These are phyloP conservation scores for Geococcyx californianus DNA, from an alignment of 2,113 vertebrate species.

Conservation along the genomic window DNA sequence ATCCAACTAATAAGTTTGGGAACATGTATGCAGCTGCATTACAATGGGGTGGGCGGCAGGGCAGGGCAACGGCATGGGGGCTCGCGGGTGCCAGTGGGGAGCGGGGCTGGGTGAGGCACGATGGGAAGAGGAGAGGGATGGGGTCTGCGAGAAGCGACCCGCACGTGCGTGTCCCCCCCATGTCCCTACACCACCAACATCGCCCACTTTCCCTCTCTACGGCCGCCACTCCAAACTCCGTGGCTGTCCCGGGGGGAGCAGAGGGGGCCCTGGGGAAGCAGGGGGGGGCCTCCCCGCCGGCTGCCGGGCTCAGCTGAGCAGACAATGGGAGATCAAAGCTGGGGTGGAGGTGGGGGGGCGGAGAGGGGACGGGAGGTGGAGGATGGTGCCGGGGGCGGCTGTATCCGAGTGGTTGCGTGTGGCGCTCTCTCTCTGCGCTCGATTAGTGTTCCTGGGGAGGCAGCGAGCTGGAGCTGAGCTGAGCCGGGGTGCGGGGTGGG, in stretches of 20 bases:
- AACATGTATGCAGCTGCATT: rapidly evolving
- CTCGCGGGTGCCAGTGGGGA: background rate
- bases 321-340: slow-evolving; percentile 60
- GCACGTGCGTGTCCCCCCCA: too few relatives aligned
- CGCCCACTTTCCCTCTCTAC: too few relatives aligned
- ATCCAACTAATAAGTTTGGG: too few relatives aligned
- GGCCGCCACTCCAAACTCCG: too few relatives aligned
- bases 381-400: background rate
- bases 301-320: slow-evolving; percentile 48
- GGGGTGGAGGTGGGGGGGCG: background rate
- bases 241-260: too few relatives aligned
- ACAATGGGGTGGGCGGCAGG: rapidly evolving
- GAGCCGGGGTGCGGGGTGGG: background rate
- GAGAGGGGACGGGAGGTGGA: background rate
- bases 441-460: slow-evolving; percentile 59
- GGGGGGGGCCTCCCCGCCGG: too few relatives aligned
- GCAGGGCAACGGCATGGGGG: rapidly evolving
- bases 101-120: rapidly evolving
- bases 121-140: too few relatives aligned
- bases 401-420: background rate
- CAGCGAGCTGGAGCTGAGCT: background rate
- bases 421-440: slow-evolving; percentile 49
- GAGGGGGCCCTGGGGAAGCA: too few relatives aligned
- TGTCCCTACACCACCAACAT: too few relatives aligned
- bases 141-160: too few relatives aligned